Evolutionary conservation across 2,113 vertebrate genomes (phyloP), one percentile per base, ranked within the genome.

Genomic region (Prochilodus magdalenae): DNA sequence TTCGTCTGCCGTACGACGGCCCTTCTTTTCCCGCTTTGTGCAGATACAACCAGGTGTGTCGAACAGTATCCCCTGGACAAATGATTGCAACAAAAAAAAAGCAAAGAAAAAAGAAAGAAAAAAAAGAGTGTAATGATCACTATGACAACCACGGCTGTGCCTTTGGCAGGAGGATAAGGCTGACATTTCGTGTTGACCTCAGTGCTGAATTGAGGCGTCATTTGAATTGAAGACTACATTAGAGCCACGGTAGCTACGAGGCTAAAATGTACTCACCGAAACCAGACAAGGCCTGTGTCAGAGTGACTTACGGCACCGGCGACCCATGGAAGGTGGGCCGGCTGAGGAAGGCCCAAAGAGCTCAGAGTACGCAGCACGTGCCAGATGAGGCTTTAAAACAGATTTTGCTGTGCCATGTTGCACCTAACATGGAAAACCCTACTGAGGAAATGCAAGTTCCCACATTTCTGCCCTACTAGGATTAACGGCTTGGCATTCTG

Each of bases 81-180:
- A 79, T 77, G 40, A 84, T 55, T 88, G 89, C 89, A 74, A 74
- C 75, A 81, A 78, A 73, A 72, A 29, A 74, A 36, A 36, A 7
- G 36, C 36, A 36, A 36, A 49, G 86, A 86, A 33, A 12, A 15
- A 33, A 7, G n/a, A 73, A 40, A 20, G 55, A 40, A 78, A 49
- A 86, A 86, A 33, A 57, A 86, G 88, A 89, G 91, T 91, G 88
- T 91, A 91, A 92, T 91, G 90, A 94, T 94, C 90, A 92, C 94
- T 93, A 94, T 94, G 93, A 94, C 93, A 94, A 94, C 93, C 91
- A 90, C 90, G 91, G 92, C 91, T 93, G 92, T 62, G 72, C 67
- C 86, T 84, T 82, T 80, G 73, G 72, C 81, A 75, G 62, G 81
- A 47, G 75, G 55, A 73, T 60, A 63, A 71, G 78, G 90, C 83